A percentile compares a stretch with the other conserved stretches of the same genome.
Evolutionary conservation across 2,113 vertebrate genomes (phyloP).

Genomic region (Proterorhinus semilunaris): DNA sequence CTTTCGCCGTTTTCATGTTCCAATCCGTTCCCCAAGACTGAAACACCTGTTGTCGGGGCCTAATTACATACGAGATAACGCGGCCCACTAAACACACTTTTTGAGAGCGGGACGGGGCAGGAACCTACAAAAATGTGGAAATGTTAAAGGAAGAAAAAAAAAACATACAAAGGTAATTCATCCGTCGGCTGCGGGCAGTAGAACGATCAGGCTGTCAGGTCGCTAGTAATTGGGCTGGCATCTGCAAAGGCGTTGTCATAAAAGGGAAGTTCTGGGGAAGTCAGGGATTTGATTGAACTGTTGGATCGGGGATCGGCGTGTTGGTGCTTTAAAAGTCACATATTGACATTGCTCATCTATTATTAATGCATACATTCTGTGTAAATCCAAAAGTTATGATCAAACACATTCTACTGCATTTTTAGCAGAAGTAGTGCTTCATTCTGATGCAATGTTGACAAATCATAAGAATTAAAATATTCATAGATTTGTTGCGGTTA

Average conservation of each 20-base stretch:
- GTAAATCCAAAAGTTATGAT: no score
- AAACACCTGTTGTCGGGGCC: conserved; percentile 73
- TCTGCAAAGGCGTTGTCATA: neutral
- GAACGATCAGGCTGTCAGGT: neutral
- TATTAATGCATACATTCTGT: no score
- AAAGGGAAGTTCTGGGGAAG: neutral
- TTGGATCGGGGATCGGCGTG: neutral
- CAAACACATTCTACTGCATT: no score
- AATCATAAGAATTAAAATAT: no score
- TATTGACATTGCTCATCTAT: no score
- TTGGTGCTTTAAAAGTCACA: no score
- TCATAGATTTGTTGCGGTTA: no score
- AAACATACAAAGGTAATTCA: conserved; percentile 2
- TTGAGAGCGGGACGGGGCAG: conserved; percentile 32
- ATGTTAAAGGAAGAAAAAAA: conserved; percentile 11
- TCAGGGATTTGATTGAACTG: neutral
- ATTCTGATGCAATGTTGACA: no score
- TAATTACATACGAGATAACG: conserved; percentile 75
- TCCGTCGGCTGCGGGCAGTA: neutral
- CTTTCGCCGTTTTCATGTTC: conserved; percentile 65
- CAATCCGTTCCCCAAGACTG: conserved; percentile 59
- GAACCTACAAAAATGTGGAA: conserved; percentile 36
- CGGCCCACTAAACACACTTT: conserved; percentile 40
- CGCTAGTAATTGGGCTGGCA: neutral
- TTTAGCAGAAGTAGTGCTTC: no score